A percentile compares a stretch with the other conserved stretches of the same genome.
Evolutionary conservation across 2,888 invertebrate species (phyloP).

Genomic region (Chymomyza caudatula): DNA sequence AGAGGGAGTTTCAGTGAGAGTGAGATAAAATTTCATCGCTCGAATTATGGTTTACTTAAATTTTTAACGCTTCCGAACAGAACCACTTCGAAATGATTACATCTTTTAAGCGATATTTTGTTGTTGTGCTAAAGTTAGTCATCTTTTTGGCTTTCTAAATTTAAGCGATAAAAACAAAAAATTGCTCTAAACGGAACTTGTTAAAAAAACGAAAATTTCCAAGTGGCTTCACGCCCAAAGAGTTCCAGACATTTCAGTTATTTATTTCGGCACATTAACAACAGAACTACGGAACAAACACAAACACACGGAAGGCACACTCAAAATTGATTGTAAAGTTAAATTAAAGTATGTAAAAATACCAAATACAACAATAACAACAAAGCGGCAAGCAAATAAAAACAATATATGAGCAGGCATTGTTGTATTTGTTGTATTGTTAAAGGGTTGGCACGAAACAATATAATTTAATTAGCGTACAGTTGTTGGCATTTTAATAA

Average conservation of each 20-base stretch:
- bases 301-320: slow-evolving; percentile 23
- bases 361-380: slow-evolving; percentile 4
- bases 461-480: slow-evolving; percentile 72
- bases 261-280: slow-evolving; percentile 71
- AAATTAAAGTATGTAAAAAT: slow-evolving; percentile 47
- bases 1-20: no score
- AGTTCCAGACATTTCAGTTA: slow-evolving; percentile 62
- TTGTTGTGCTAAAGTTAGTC: neutral
- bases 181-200: slow-evolving; percentile 59
- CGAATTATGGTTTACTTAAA: no score
- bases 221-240: slow-evolving; percentile 46
- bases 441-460: slow-evolving; percentile 35
- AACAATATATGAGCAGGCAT: slow-evolving; percentile 39
- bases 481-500: slow-evolving; percentile 52
- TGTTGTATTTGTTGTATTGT: slow-evolving; percentile 22
- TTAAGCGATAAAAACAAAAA: slow-evolving; percentile 7
- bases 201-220: slow-evolving; percentile 41
- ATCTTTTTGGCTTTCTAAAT: neutral
- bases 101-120: no score
- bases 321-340: slow-evolving; percentile 68
- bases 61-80: neutral
- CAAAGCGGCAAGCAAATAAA: slow-evolving; percentile 23
- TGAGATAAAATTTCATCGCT: no score
- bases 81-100: neutral
- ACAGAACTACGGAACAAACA: slow-evolving; percentile 24